Percentiles rank a stretch among this genome's conserved stretches.
Evolutionary conservation across 2,888 invertebrate genomes (phyloP).

Genomic region (Lagria hirta): DNA sequence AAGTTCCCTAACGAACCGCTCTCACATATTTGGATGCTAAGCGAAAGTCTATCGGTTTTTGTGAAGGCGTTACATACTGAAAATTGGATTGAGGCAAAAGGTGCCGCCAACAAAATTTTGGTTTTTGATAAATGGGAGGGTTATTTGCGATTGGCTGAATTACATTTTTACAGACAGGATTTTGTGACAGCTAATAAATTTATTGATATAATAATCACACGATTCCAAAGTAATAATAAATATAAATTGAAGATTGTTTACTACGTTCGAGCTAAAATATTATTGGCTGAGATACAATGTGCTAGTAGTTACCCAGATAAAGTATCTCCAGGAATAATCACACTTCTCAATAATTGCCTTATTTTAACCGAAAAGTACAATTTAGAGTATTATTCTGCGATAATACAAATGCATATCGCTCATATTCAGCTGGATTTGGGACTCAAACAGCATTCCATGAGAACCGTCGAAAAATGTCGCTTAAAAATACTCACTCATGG

Average conservation of each 20-base stretch:
- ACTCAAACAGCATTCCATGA: slow-evolving; percentile 74
- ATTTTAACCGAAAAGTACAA: slow-evolving; percentile 73
- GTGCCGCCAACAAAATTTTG: slow-evolving; percentile 67
- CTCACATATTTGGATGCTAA: slow-evolving; percentile 68
- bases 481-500: slow-evolving; percentile 76
- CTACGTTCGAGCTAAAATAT: slow-evolving; percentile 67
- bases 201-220: slow-evolving; percentile 58
- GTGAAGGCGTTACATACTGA: slow-evolving; percentile 54
- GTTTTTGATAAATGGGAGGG: slow-evolving; percentile 69
- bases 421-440: slow-evolving; percentile 75
- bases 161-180: slow-evolving; percentile 60
- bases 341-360: slow-evolving; percentile 69
- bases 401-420: slow-evolving; percentile 78
- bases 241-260: slow-evolving; percentile 59
- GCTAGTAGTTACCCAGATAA: slow-evolving; percentile 57
- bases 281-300: slow-evolving; percentile 68
- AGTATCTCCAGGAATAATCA: slow-evolving; percentile 59
- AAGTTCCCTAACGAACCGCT: slow-evolving; percentile 65
- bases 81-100: slow-evolving; percentile 71
- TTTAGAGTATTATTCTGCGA: slow-evolving; percentile 73
- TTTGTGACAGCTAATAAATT: slow-evolving; percentile 50
- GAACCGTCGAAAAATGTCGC: slow-evolving; percentile 60
- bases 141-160: slow-evolving; percentile 60
- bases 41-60: slow-evolving; percentile 60
- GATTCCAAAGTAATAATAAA: slow-evolving; percentile 58